phyloP scores from a whole-genome alignment of 2,888 invertebrate genomes.

The Troides helena region DNA sequence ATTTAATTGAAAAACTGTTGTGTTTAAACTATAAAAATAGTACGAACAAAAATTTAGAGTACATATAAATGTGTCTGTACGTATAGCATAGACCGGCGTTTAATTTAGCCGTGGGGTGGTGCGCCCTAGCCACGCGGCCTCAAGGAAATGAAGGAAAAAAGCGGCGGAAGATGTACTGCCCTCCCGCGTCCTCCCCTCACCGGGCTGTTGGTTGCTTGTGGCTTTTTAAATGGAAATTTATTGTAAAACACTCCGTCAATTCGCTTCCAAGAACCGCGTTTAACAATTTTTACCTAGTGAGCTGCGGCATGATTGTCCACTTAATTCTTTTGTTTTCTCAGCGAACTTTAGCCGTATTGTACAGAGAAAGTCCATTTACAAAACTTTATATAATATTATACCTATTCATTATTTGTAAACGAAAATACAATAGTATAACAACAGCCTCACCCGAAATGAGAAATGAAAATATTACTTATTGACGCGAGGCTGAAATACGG shows the following conservation, averaged over 20 bases:
- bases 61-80: constrained; percentile 35
- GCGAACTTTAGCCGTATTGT: constrained; percentile 16
- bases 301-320: constrained; percentile 43
- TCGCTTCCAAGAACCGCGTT: constrained; percentile 55
- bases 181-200: constrained; percentile 35
- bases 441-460: too few species aligned
- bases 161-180: constrained; percentile 69
- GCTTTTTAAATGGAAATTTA: constrained; percentile 81
- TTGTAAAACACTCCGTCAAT: constrained; percentile 79
- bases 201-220: constrained; percentile 55
- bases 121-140: constrained; percentile 68
- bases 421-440: background rate
- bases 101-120: constrained; percentile 65
- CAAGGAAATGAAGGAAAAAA: constrained; percentile 80
- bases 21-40: background rate
- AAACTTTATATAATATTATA: background rate
- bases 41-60: background rate
- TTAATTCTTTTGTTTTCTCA: constrained; percentile 32
- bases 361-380: constrained; percentile 14
- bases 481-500: too few species aligned
- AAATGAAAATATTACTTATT: too few species aligned
- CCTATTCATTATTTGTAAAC: background rate
- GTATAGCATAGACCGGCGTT: constrained; percentile 51
- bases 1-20: background rate
- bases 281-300: constrained; percentile 63